A percentile compares a stretch with the other conserved stretches of the same genome.
These are phyloP conservation scores for Poecilia latipinna DNA, from an alignment of 2,113 vertebrate genomes.

Conservation along the genomic window DNA sequence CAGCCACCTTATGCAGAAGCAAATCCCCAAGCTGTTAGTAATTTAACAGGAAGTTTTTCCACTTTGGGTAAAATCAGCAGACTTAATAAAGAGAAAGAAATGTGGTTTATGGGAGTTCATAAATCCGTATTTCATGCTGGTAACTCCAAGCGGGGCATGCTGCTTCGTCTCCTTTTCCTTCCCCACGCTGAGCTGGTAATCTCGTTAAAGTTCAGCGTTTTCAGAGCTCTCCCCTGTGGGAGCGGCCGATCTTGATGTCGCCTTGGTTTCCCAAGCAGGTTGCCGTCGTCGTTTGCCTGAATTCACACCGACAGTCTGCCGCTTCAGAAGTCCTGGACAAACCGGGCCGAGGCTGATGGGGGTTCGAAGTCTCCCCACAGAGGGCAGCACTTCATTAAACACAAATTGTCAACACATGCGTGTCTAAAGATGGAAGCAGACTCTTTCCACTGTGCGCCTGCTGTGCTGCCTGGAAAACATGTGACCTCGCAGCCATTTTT, in stretches of 20 bases:
- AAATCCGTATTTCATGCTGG: slow-evolving; percentile 80
- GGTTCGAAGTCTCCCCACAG: slow-evolving; percentile 55
- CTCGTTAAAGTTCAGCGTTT: slow-evolving; percentile 76
- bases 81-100: slow-evolving; percentile 78
- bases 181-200: slow-evolving; percentile 60
- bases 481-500: not conserved
- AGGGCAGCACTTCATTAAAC: slow-evolving; percentile 78
- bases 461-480: slow-evolving; percentile 46
- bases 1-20: slow-evolving; percentile 53
- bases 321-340: slow-evolving; percentile 32
- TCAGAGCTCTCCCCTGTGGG: slow-evolving; percentile 62
- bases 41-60: slow-evolving; percentile 69
- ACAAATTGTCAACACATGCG: slow-evolving; percentile 77
- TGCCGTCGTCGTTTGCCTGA: slow-evolving; percentile 36
- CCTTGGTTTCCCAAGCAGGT: slow-evolving; percentile 47
- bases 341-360: not conserved
- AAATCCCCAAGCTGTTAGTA: slow-evolving; percentile 69
- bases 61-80: slow-evolving; percentile 70
- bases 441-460: slow-evolving; percentile 50
- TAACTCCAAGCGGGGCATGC: slow-evolving; percentile 68
- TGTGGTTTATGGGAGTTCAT: slow-evolving; percentile 80
- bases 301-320: slow-evolving; percentile 30
- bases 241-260: slow-evolving; percentile 59
- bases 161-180: slow-evolving; percentile 48
- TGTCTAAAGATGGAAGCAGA: slow-evolving; percentile 68